Evolutionary conservation across 2,797 vertebrate genomes (phyloP).

Genomic region (Coendou prehensilis): DNA sequence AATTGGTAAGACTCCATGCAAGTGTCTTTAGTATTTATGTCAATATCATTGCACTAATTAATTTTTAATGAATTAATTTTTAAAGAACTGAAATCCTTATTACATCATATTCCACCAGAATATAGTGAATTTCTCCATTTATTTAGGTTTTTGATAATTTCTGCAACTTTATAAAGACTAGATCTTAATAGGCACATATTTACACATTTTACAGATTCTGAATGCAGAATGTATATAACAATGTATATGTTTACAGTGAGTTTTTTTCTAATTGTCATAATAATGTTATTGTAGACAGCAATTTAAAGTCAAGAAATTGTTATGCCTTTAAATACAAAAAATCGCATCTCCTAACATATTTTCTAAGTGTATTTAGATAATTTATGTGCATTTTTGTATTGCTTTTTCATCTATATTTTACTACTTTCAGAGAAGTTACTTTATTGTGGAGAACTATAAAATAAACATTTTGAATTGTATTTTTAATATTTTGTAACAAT

Average conservation of each 20-base stretch:
- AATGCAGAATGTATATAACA: background rate
- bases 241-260: background rate
- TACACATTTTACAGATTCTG: background rate
- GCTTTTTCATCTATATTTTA: background rate
- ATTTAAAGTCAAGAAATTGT: background rate
- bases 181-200: background rate
- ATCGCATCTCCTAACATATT: background rate
- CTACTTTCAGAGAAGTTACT: background rate
- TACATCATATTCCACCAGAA: background rate
- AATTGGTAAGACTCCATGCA: background rate
- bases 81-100: background rate
- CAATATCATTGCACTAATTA: no score
- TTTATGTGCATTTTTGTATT: background rate
- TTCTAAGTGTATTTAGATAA: slow-evolving; percentile 7
- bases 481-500: slow-evolving; percentile 20
- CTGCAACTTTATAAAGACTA: background rate
- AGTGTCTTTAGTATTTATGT: slow-evolving; percentile 10
- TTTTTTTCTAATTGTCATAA: background rate
- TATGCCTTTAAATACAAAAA: background rate
- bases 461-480: background rate
- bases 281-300: background rate
- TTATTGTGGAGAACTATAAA: background rate
- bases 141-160: background rate
- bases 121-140: background rate
- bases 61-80: slow-evolving; percentile 2